phyloP scores from a whole-genome alignment of 2,888 invertebrate genomes.

The Suillia variegata region DNA sequence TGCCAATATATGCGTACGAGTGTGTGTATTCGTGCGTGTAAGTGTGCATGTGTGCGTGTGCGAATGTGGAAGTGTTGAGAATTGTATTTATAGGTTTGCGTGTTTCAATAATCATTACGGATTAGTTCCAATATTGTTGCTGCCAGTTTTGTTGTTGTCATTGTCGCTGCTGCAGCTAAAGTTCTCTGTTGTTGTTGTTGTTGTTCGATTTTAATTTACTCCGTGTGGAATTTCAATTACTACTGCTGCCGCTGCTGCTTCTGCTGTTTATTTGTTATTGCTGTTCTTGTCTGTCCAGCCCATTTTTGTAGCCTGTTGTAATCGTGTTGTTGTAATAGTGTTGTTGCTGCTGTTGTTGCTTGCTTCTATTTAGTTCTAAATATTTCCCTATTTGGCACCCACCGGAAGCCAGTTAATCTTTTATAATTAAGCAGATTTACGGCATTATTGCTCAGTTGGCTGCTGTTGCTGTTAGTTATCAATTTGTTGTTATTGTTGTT shows the following conservation, averaged over 20 bases:
- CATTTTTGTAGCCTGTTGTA: no score
- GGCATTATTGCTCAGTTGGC: neutral
- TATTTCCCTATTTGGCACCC: neutral
- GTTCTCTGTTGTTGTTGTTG: no score
- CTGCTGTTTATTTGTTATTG: neutral
- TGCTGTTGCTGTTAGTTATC: neutral
- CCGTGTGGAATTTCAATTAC: slow-evolving; percentile 45
- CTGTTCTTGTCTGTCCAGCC: neutral
- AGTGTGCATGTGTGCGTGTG: neutral
- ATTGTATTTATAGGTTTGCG: neutral
- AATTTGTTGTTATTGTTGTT: slow-evolving; percentile 6
- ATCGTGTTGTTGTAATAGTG: no score
- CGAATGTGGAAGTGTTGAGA: neutral
- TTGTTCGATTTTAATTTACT: slow-evolving; percentile 46
- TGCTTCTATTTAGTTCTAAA: neutral
- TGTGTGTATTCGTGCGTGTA: no score
- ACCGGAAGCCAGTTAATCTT: slow-evolving; percentile 42
- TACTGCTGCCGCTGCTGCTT: slow-evolving; percentile 11
- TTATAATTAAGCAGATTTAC: slow-evolving; percentile 49
- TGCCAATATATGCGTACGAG: neutral
- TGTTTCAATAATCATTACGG: slow-evolving; percentile 22
- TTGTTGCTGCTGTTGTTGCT: neutral
- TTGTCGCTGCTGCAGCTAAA: no score
- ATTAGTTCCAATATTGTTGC: slow-evolving; percentile 42
- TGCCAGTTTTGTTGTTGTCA: slow-evolving; percentile 19